phyloP scores from a whole-genome alignment of 2,888 invertebrate genomes.

The Zonitis immaculata region DNA sequence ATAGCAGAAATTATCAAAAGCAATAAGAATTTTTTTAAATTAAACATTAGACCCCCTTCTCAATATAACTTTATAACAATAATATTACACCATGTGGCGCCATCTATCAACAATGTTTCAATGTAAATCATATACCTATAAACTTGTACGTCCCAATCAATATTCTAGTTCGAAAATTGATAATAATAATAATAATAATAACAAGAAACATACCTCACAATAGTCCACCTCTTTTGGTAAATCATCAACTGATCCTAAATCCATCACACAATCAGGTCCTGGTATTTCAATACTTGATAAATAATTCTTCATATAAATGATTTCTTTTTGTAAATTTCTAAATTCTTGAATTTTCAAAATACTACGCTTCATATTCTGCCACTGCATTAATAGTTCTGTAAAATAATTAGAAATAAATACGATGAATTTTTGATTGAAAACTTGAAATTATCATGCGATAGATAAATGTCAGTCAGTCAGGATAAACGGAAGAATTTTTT shows the following conservation, averaged over 20 bases:
- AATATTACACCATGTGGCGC: background rate
- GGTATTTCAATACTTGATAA: constrained; percentile 37
- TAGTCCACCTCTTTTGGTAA: constrained; percentile 44
- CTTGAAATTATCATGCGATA: background rate
- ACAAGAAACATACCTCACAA: constrained; percentile 41
- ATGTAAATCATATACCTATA: too few species aligned
- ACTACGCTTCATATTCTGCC: constrained; percentile 50
- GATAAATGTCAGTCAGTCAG: background rate
- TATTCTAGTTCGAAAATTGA: background rate
- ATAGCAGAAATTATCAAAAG: background rate
- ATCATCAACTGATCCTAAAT: constrained; percentile 40
- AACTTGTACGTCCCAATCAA: background rate
- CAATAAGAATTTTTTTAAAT: background rate
- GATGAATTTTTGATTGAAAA: too few species aligned
- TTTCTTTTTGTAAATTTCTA: constrained; percentile 43
- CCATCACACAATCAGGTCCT: constrained; percentile 23
- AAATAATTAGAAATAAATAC: too few species aligned
- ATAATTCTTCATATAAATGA: constrained; percentile 43
- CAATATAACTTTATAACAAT: too few species aligned
- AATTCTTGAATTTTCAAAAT: constrained; percentile 45
- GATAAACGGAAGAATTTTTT: background rate
- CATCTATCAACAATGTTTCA: background rate
- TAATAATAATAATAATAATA: background rate
- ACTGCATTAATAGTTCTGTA: constrained; percentile 51
- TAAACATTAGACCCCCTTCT: too few species aligned